A percentile compares a stretch with the other conserved stretches of the same genome.
phyloP scores from a whole-genome alignment of 2,888 invertebrate species.

The Rhagonycha fulva region DNA sequence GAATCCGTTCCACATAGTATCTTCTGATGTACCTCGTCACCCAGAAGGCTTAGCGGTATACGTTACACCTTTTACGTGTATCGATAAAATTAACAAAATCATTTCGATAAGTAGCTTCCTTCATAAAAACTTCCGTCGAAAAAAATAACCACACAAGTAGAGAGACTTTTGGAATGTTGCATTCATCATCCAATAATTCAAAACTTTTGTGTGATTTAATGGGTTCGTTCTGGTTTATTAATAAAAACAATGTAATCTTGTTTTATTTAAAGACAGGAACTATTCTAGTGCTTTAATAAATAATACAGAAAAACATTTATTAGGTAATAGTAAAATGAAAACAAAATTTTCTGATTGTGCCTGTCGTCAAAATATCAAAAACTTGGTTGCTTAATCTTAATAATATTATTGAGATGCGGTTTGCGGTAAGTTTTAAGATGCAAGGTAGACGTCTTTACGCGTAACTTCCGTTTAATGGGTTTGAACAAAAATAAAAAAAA shows the following conservation, averaged over 20 bases:
- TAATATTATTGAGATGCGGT: too few relatives aligned
- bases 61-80: neutral
- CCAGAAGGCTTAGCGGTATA: conserved; percentile 4
- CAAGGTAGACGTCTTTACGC: too few relatives aligned
- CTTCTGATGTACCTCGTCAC: conserved; percentile 3
- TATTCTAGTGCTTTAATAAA: neutral
- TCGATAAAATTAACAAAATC: neutral
- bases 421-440: too few relatives aligned
- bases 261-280: neutral
- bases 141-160: too few relatives aligned
- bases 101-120: too few relatives aligned
- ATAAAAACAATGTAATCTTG: neutral
- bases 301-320: neutral
- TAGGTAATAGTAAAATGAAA: neutral
- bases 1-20: conserved; percentile 22
- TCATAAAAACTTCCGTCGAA: too few relatives aligned
- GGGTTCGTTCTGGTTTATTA: neutral
- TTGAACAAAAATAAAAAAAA: too few relatives aligned
- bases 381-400: too few relatives aligned
- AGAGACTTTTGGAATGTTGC: too few relatives aligned
- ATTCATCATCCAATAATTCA: neutral
- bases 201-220: neutral
- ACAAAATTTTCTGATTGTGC: too few relatives aligned
- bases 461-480: too few relatives aligned
- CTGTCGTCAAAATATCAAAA: too few relatives aligned